Conservation (phyloP, 2,888 invertebrate species). For the Thecophora atra region DNA sequence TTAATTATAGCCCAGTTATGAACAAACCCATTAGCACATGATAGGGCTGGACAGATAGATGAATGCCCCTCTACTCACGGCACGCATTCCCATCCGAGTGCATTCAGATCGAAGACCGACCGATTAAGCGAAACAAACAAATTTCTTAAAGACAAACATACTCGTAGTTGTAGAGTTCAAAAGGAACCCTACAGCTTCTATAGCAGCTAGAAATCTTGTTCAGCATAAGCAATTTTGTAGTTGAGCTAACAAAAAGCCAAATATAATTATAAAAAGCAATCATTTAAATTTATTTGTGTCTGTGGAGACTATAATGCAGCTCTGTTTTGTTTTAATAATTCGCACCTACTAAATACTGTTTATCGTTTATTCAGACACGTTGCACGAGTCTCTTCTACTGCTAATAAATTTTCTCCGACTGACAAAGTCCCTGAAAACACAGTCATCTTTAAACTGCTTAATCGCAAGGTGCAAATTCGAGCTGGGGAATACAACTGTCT, state of each 20-base stretch:
- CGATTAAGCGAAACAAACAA: background rate
- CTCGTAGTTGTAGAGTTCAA: background rate
- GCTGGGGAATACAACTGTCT: no score
- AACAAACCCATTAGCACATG: constrained; percentile 56
- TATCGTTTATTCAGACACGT: background rate
- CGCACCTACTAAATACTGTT: constrained; percentile 7
- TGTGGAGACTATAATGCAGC: no score
- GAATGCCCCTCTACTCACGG: background rate
- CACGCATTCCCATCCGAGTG: background rate
- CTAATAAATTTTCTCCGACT: no score
- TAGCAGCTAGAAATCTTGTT: background rate
- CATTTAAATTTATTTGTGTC: no score
- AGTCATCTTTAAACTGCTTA: no score
- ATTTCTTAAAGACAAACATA: constrained; percentile 7
- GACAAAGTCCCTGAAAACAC: no score
- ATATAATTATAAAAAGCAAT: no score
- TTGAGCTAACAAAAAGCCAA: no score
- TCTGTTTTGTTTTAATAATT: no score
- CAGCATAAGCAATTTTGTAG: no score
- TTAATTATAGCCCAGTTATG: constrained; percentile 59
- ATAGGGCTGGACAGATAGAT: constrained; percentile 35
- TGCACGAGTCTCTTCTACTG: no score
- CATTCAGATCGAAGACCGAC: background rate
- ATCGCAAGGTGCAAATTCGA: no score
- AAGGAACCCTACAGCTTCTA: background rate